Evolutionary conservation across 2,888 invertebrate species (phyloP).

Genomic region (Pyrrhosoma nymphula): DNA sequence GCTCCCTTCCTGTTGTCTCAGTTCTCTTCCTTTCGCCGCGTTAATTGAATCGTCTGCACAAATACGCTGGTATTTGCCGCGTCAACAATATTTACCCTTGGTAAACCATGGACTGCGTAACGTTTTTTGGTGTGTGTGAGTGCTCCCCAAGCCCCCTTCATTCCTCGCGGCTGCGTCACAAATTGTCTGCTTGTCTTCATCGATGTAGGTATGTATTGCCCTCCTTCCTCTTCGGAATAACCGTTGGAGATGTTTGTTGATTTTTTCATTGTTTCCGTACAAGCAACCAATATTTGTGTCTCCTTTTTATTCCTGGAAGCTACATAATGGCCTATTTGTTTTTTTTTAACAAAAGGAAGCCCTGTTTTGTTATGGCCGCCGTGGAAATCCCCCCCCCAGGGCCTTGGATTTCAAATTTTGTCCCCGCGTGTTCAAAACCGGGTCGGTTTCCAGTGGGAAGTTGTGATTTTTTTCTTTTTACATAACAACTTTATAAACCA

Average conservation of each 20-base stretch:
- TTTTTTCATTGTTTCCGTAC: not conserved
- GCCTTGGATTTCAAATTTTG: not conserved
- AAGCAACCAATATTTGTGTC: not conserved
- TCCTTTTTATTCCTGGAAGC: not conserved
- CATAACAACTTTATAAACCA: too few relatives aligned
- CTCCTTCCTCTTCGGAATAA: not conserved
- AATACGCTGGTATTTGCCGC: not conserved
- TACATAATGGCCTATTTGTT: not conserved
- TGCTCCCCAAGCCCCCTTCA: not conserved
- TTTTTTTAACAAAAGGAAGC: not conserved
- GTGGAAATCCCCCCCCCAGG: not conserved
- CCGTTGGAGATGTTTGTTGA: not conserved
- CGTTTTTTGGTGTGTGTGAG: not conserved
- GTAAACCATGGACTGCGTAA: not conserved
- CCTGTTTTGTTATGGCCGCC: not conserved
- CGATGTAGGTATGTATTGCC: not conserved
- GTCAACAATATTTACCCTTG: not conserved
- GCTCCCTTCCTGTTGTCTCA: not conserved
- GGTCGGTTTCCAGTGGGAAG: not conserved
- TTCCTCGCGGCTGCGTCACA: not conserved
- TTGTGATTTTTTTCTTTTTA: not conserved
- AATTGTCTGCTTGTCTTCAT: not conserved
- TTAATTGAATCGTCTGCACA: not conserved
- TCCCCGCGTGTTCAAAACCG: not conserved
- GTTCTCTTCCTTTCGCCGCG: not conserved